phyloP scores from a whole-genome alignment of 2,888 invertebrate species.

The Pecten maximus region DNA sequence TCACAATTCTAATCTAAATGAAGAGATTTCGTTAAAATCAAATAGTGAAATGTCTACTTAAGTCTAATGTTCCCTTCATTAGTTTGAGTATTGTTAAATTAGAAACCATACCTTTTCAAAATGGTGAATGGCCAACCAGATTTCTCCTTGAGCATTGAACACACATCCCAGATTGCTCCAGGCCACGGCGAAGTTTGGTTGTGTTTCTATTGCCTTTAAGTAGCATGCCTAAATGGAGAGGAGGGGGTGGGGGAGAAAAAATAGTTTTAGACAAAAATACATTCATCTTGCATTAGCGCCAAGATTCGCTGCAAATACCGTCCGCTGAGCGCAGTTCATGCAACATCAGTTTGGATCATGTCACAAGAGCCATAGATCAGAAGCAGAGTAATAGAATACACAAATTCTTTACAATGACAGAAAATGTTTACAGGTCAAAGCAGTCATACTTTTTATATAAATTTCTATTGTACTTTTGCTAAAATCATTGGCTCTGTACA shows the following conservation, averaged over 20 bases:
- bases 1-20: too few species aligned
- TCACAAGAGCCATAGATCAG: constrained; percentile 20
- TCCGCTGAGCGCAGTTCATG: constrained; percentile 36
- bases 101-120: constrained; percentile 90
- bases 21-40: too few species aligned
- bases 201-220: constrained; percentile 99
- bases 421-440: neutral
- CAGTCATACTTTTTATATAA: neutral
- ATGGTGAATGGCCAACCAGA: constrained; percentile 99
- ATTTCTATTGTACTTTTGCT: neutral
- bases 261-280: constrained; percentile 40
- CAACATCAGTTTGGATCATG: constrained; percentile 1
- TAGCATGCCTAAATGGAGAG: constrained; percentile 93
- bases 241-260: constrained; percentile 46
- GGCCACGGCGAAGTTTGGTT: constrained; percentile 99
- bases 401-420: neutral
- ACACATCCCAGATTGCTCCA: constrained; percentile 99
- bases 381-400: neutral
- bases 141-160: constrained; percentile 99
- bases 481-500: constrained; percentile 16
- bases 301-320: constrained; percentile 21
- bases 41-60: too few species aligned
- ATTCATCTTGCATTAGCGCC: neutral
- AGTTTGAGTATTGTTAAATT: neutral
- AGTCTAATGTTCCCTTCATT: too few species aligned